These are phyloP conservation scores for Brienomyrus longianalis DNA, from an alignment of 2,113 vertebrate genomes.

Conservation along the genomic window DNA sequence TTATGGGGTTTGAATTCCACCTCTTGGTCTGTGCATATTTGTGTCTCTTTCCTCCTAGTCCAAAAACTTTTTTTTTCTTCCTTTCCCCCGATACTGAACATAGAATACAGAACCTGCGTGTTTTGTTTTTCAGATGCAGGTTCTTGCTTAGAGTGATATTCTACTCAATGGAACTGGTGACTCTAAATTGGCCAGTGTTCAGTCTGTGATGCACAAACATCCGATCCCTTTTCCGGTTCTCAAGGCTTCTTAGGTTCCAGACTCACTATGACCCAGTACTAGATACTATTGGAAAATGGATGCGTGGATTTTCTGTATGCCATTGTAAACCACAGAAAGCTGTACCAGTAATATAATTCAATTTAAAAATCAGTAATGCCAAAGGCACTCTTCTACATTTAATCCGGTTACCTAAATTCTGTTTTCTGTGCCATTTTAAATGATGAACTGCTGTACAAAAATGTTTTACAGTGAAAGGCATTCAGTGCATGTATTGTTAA, in stretches of 20 bases:
- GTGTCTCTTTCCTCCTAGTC: not conserved
- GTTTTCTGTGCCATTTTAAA: not conserved
- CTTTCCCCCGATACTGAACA: not conserved
- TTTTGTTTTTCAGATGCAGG: not conserved
- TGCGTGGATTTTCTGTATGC: not conserved
- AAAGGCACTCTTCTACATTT: not conserved
- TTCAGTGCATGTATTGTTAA: not conserved
- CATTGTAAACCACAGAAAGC: not conserved
- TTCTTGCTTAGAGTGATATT: not conserved
- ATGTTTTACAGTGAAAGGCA: not conserved
- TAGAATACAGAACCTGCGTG: not conserved
- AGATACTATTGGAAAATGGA: not conserved
- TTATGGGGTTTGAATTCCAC: not conserved
- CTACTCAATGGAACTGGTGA: not conserved
- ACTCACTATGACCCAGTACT: not conserved
- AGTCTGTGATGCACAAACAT: not conserved
- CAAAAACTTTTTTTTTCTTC: not conserved
- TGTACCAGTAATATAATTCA: not conserved
- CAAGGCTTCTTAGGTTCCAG: not conserved
- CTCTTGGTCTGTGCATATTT: not conserved
- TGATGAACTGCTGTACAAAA: not conserved
- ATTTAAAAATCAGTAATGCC: not conserved
- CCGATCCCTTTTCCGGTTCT: not conserved
- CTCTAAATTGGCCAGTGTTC: not conserved
- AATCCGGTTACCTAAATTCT: not conserved